phyloP scores from a whole-genome alignment of 2,113 vertebrate species.

The Peucedramus taeniatus region DNA sequence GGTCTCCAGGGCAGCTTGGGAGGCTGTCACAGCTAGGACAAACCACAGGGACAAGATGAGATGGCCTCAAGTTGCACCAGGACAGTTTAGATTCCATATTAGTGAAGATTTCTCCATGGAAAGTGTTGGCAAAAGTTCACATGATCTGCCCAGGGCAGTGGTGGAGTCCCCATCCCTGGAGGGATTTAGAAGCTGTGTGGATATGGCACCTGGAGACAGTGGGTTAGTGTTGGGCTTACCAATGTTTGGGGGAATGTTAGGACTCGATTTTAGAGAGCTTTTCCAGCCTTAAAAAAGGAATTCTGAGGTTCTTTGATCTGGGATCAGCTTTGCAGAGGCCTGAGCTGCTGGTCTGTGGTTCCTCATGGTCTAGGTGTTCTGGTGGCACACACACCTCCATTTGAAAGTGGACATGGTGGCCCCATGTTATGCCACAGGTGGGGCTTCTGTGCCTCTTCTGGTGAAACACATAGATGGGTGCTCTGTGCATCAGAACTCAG shows the following conservation, averaged over 20 bases:
- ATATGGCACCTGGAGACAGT: not conserved
- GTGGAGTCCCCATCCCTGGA: not conserved
- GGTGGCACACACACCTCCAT: accelerated
- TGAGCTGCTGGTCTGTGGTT: not conserved
- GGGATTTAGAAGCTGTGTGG: not conserved
- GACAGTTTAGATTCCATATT: not conserved
- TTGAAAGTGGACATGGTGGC: not conserved
- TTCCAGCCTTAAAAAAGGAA: not conserved
- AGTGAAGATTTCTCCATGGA: not conserved
- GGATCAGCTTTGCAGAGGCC: not conserved
- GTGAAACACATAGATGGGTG: not conserved
- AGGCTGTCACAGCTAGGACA: not conserved
- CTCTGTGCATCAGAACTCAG: not conserved
- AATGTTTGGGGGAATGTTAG: not conserved
- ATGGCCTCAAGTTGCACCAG: not conserved
- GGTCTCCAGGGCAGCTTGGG: not conserved
- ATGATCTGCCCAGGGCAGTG: too few relatives aligned
- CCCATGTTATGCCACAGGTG: not conserved
- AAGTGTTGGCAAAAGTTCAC: not conserved
- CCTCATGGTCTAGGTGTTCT: not conserved
- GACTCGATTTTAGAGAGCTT: not conserved
- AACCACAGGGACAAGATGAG: not conserved
- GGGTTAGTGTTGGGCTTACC: not conserved
- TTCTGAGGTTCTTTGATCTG: not conserved
- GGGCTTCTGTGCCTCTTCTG: not conserved